Percentiles rank a stretch among this genome's conserved stretches.
phyloP scores from a whole-genome alignment of 2,888 invertebrate species.

The Psylliodes chrysocephalus region DNA sequence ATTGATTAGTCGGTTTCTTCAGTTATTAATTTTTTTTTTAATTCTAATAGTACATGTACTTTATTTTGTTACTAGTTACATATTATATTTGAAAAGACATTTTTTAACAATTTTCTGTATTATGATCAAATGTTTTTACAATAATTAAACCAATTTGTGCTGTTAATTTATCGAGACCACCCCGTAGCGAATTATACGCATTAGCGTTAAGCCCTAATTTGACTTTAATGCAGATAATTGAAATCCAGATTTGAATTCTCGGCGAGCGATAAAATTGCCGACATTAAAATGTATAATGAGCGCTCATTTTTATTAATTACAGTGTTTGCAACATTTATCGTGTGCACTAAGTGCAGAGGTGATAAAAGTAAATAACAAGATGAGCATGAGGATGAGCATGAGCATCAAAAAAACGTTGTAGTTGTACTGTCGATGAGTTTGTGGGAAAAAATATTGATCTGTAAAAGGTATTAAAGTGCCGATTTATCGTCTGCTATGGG shows the following conservation, averaged over 20 bases:
- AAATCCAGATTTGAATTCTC: neutral
- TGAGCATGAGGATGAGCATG: neutral
- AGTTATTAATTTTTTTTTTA: too few species aligned
- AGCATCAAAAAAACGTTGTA: too few species aligned
- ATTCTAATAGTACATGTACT: too few species aligned
- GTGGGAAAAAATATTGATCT: neutral
- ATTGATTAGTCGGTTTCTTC: too few species aligned
- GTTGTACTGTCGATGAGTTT: neutral
- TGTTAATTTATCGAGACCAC: neutral
- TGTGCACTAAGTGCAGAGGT: neutral
- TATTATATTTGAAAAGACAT: too few species aligned
- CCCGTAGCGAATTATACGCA: neutral
- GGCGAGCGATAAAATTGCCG: constrained; percentile 1
- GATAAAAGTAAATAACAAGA: constrained; percentile 2
- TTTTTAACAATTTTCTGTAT: too few species aligned
- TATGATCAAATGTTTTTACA: too few species aligned
- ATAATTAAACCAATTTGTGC: too few species aligned
- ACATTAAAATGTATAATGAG: constrained; percentile 1
- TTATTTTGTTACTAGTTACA: too few species aligned
- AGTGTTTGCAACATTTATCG: neutral
- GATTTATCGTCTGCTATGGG: neutral
- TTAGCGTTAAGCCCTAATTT: neutral
- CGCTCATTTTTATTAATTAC: constrained; percentile 2
- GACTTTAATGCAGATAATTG: constrained; percentile 3
- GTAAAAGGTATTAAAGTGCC: neutral